Percentiles rank a stretch among this genome's conserved stretches.
Conservation (phyloP, 2,888 invertebrate genomes). For the Zonitis immaculata region DNA sequence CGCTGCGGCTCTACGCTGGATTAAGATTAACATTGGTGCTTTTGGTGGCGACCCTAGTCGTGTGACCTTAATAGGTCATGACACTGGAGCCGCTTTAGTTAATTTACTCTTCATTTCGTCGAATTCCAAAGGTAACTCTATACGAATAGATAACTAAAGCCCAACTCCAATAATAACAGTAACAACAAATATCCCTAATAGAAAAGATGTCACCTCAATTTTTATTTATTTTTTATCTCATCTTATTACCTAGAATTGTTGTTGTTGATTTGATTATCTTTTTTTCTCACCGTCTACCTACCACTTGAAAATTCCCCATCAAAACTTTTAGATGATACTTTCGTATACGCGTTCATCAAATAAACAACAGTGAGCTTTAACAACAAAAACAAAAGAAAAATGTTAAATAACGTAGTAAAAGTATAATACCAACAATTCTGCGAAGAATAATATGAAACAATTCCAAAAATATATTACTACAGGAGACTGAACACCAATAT, state of each 20-base stretch:
- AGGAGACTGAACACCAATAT: neutral
- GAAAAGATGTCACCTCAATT: too few species aligned
- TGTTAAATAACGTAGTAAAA: neutral
- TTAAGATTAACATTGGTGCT: constrained; percentile 73
- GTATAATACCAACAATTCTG: constrained; percentile 4
- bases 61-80: constrained; percentile 81
- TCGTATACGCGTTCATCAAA: too few species aligned
- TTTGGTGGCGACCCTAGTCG: constrained; percentile 85
- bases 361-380: neutral
- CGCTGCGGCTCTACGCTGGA: constrained; percentile 77
- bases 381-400: too few species aligned
- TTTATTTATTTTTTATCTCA: too few species aligned
- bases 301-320: too few species aligned
- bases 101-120: constrained; percentile 80
- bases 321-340: too few species aligned
- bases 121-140: constrained; percentile 70
- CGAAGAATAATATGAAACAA: constrained; percentile 5
- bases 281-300: too few species aligned
- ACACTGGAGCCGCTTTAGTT: constrained; percentile 79
- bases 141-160: constrained; percentile 2
- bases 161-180: neutral
- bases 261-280: neutral
- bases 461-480: neutral
- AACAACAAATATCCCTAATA: neutral
- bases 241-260: too few species aligned